phyloP scores from a whole-genome alignment of 2,113 vertebrate species.

The Dendrocopos noguchii region DNA sequence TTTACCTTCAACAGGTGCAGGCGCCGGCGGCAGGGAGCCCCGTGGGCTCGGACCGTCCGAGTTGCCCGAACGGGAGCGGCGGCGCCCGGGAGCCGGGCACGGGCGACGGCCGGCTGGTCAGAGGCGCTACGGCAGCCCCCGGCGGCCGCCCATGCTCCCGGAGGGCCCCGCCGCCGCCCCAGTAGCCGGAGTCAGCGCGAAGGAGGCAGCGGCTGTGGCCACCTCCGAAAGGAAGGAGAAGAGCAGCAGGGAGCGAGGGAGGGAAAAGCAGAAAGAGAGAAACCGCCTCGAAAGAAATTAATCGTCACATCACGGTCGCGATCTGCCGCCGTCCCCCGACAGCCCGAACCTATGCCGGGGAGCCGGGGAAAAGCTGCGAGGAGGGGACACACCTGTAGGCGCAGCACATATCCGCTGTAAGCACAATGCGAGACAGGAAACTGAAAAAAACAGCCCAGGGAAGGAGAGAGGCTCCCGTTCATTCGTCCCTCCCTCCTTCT shows the following conservation, averaged over 20 bases:
- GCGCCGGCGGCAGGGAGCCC: background rate
- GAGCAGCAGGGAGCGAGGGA: background rate
- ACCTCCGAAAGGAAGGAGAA: slow-evolving; percentile 25
- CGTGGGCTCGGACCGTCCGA: background rate
- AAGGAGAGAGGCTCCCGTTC: slow-evolving; percentile 48
- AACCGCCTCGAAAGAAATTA: slow-evolving; percentile 11
- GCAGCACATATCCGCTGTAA: slow-evolving; percentile 74
- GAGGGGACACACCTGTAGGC: slow-evolving; percentile 75
- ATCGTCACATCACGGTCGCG: slow-evolving; percentile 49
- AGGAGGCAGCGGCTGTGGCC: slow-evolving; percentile 25
- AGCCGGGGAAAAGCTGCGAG: slow-evolving; percentile 32
- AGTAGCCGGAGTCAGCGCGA: background rate
- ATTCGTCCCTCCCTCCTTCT: slow-evolving; percentile 45
- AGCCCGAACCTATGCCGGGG: slow-evolving; percentile 5
- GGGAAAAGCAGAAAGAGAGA: background rate
- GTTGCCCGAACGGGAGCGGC: background rate
- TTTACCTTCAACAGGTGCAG: slow-evolving; percentile 64
- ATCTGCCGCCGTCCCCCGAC: slow-evolving; percentile 34
- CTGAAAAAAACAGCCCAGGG: slow-evolving; percentile 65
- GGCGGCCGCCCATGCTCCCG: slow-evolving; percentile 12
- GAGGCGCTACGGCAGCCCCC: background rate
- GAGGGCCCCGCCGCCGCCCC: background rate
- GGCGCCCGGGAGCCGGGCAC: background rate
- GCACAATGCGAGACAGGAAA: slow-evolving; percentile 73
- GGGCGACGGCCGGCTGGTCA: background rate